Evolutionary conservation across 2,113 vertebrate species (phyloP), one percentile per base, ranked within the genome.

Genomic region (Orycteropus afer): DNA sequence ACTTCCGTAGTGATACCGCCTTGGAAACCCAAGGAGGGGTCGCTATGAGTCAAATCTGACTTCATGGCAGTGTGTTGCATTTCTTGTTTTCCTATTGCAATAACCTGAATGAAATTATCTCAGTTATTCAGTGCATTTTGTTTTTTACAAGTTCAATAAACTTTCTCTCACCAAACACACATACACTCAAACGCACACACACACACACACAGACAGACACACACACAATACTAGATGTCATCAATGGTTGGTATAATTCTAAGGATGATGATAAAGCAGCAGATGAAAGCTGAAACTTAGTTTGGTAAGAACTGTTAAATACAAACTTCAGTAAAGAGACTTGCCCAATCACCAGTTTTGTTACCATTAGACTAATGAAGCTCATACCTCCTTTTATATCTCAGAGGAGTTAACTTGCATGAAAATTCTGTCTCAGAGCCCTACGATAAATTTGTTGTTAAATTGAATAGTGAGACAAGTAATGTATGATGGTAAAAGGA

Each of bases 291-390:
- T 76, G 13, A 3, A 95, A 86, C 45, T 5, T 53, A 86, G 9
- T 5, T 83, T 89, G n/a, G 34, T 82, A 94, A 94, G 77, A 90
- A 92, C 5, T 69, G 25, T 51, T 49, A 76, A 67, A 79, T 25
- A 49, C 3, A 89, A 12, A 11, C 34, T 91, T 74, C 25, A 90
- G 63, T 92, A 82, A 94, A 87, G 85, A 8, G 2, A 29, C 91
- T 27, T 47, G 9, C 13, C 12, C 34, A 80, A 17, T 82, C 73
- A 90, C 51, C 3, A 74, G 13, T 86, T 88, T 49, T 90, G 32
- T 69, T 89, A 78, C 83, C 47, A 89, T 95, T 89, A 96, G n/a
- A 85, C 32, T 91, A 94, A 89, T 79, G 51, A 89, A 80, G n/a
- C 5, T 78, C 15, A 74, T 14, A 59, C 47, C 18, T 74, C 27